These are phyloP conservation scores for Malachius bipustulatus DNA, from an alignment of 2,888 invertebrate species.

Conservation along the genomic window DNA sequence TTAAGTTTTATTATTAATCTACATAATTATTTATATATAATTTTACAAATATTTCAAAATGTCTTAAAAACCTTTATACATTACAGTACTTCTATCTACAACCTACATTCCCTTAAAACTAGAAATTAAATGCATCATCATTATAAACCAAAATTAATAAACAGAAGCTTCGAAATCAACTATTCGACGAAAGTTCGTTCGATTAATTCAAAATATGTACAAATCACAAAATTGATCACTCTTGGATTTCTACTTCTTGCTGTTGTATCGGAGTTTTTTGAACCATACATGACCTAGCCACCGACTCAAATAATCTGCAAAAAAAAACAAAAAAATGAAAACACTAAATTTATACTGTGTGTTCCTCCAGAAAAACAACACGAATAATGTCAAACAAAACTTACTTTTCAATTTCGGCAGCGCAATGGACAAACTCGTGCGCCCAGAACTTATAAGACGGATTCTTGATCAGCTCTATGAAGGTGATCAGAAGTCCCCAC, in stretches of 20 bases:
- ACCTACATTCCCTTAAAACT: too few species aligned
- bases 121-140: constrained; percentile 9
- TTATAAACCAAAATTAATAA: constrained; percentile 11
- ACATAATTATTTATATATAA: too few species aligned
- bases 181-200: constrained; percentile 10
- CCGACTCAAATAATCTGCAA: constrained; percentile 84
- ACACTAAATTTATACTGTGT: neutral
- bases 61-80: constrained; percentile 36
- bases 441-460: constrained; percentile 98
- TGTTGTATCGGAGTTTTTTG: constrained; percentile 58
- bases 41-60: constrained; percentile 37
- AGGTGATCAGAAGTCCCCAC: constrained; percentile 97
- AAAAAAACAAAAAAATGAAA: constrained; percentile 20
- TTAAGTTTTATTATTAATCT: too few species aligned
- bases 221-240: constrained; percentile 42
- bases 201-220: constrained; percentile 25
- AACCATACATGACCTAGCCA: constrained; percentile 90
- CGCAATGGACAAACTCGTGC: constrained; percentile 98
- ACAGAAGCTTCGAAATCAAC: constrained; percentile 10
- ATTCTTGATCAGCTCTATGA: constrained; percentile 98
- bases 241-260: constrained; percentile 54
- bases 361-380: constrained; percentile 6
- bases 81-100: constrained; percentile 32
- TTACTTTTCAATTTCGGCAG: constrained; percentile 98
- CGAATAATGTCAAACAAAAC: constrained; percentile 32